phyloP scores from a whole-genome alignment of 1,140 invertebrate species.

The Mylabris phalerata region DNA sequence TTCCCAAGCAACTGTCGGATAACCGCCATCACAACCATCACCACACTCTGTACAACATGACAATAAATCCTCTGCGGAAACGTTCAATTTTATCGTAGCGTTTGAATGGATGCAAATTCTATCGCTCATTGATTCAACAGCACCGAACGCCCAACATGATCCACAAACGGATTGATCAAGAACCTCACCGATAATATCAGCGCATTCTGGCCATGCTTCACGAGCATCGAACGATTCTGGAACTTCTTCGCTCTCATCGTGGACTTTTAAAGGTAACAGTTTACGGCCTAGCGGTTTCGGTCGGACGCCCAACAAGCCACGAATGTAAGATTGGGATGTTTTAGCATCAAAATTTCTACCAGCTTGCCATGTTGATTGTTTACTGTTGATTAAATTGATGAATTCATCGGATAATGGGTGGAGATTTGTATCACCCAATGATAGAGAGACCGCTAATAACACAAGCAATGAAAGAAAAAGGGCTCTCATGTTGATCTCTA shows the following conservation, averaged over 20 bases:
- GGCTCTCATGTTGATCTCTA: too few relatives aligned
- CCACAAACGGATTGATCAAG: slow-evolving; percentile 7
- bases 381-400: slow-evolving; percentile 55
- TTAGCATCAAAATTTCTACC: slow-evolving; percentile 11
- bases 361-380: slow-evolving; percentile 27
- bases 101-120: slow-evolving; percentile 58
- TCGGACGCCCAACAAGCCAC: not conserved
- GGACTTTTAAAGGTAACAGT: not conserved
- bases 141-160: slow-evolving; percentile 12
- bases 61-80: slow-evolving; percentile 57
- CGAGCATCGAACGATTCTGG: slow-evolving; percentile 13
- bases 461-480: too few relatives aligned
- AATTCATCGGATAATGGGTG: slow-evolving; percentile 56
- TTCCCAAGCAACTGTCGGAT: slow-evolving; percentile 53
- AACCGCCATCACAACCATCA: slow-evolving; percentile 57
- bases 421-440: not conserved
- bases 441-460: too few relatives aligned
- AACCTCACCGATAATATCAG: slow-evolving; percentile 8
- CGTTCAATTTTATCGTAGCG: slow-evolving; percentile 47
- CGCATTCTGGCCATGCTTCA: slow-evolving; percentile 9
- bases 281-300: not conserved
- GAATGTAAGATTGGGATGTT: slow-evolving; percentile 4
- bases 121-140: slow-evolving; percentile 55
- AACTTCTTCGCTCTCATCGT: not conserved
- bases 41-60: slow-evolving; percentile 58